A percentile compares a stretch with the other conserved stretches of the same genome.
Conservation (phyloP, 2,797 vertebrate genomes). For the Propithecus deckenii region DNA sequence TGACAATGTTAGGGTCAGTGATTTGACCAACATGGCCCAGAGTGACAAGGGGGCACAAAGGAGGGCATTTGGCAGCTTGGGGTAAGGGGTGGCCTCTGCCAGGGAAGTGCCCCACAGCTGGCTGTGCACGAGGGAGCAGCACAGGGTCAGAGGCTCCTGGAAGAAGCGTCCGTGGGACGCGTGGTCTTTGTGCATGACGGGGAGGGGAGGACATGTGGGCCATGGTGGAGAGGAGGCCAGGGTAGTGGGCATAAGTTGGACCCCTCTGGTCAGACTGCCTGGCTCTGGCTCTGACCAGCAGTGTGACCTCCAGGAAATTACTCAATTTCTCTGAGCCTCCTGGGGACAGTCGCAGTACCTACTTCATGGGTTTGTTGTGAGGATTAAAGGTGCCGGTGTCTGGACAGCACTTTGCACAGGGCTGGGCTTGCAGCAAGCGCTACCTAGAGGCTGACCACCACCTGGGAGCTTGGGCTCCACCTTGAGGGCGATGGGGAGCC, state of each 20-base stretch:
- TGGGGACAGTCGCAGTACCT: neutral
- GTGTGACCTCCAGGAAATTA: neutral
- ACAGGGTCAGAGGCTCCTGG: neutral
- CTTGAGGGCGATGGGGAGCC: neutral
- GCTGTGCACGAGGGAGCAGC: neutral
- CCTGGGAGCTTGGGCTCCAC: neutral
- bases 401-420: neutral
- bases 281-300: neutral
- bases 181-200: neutral
- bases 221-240: neutral
- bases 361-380: neutral
- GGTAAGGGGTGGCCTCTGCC: neutral
- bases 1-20: neutral
- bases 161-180: neutral
- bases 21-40: neutral
- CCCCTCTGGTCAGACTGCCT: neutral
- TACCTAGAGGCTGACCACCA: neutral
- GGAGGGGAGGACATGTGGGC: neutral
- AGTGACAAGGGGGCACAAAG: too few species aligned
- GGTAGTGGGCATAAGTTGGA: fast-evolving
- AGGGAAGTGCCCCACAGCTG: neutral
- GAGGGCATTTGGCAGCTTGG: too few species aligned
- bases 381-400: neutral
- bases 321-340: neutral
- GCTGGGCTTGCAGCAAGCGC: neutral